Base-by-base conservation (phyloP, 2,888 invertebrate genomes). In the Drosophila lacicola region DNA sequence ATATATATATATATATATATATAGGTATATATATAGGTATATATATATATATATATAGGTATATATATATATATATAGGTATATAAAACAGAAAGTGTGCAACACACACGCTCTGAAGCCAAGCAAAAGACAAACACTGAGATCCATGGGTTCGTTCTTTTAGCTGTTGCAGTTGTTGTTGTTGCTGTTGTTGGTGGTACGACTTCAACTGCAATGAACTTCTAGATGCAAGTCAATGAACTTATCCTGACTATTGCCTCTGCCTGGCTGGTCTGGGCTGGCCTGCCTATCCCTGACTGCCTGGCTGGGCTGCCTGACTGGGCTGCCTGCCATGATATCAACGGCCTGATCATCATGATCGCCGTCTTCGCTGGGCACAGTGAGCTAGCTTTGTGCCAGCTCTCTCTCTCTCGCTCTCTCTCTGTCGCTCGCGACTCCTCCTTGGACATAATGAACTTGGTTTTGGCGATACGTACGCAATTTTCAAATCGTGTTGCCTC, bases 11-110 rank as follows among this genome's bases (percentile, higher is more conserved):
- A 25, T 6, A 1, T 29, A 29, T 29, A 29, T 2, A 2, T 29
- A 58, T 60, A 50, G 70, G 82, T 83, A 84, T 82, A 82, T 84
- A 84, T 29, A 58, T 60, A 50, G 70, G 82, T 83, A 84, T 82
- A 82, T 84, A 84, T 5, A 8, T 29, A 25, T 25, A 25, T 25
- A 6, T 25, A 25, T 25, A 25, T 2, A 17, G n/a, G n/a, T 17
- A 17, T 17, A 17, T 6, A 8, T 25, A 25, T 29, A 29, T 29
- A 29, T 2, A 2, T 29, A 58, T 60, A 50, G 70, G 82, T 83
- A 84, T 82, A 82, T 84, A 84, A 84, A 84, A 84, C 83, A 86
- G 83, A 84, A 84, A 84, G 83, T 84, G 88, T 84, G 83, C 88
- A 83, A 85, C 88, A 83, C 88, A 83, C 84, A 77, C 88, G 68